Conservation (phyloP, 2,113 vertebrate species). For the Acanthisitta chloris region DNA sequence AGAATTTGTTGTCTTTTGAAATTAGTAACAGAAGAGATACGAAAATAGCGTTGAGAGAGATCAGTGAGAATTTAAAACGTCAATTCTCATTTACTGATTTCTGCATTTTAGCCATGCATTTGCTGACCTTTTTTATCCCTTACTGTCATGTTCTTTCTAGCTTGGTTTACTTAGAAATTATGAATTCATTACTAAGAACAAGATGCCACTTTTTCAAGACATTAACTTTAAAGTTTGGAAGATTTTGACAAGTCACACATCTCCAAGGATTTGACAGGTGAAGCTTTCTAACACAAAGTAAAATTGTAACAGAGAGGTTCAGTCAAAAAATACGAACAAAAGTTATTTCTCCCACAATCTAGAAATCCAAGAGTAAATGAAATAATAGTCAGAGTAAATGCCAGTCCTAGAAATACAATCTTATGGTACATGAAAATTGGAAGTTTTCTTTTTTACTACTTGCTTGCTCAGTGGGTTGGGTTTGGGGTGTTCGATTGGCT, state of each 20-base stretch:
- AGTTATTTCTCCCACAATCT: neutral
- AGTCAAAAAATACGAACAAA: conserved; percentile 17
- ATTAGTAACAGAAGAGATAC: conserved; percentile 18
- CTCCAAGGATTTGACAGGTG: neutral
- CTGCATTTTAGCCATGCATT: conserved; percentile 18
- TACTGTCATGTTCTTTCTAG: neutral
- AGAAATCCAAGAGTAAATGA: neutral
- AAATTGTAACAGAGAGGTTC: conserved; percentile 6
- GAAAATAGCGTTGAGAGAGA: neutral
- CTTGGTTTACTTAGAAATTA: conserved; percentile 51
- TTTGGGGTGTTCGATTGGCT: neutral
- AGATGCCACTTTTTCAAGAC: neutral
- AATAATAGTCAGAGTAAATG: neutral
- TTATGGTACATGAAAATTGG: neutral
- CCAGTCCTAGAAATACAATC: neutral
- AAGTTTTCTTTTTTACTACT: neutral
- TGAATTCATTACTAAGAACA: neutral
- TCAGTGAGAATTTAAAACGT: conserved; percentile 39
- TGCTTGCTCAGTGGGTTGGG: neutral
- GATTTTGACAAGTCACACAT: conserved; percentile 13
- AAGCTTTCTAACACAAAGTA: conserved; percentile 11
- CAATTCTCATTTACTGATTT: conserved; percentile 18
- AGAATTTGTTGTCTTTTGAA: neutral
- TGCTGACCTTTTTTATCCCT: conserved; percentile 5
- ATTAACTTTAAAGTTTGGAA: conserved; percentile 34